A percentile compares a stretch with the other conserved stretches of the same genome.
Evolutionary conservation across 1,140 invertebrate genomes (phyloP).

Genomic region (Drosophila murphyi): DNA sequence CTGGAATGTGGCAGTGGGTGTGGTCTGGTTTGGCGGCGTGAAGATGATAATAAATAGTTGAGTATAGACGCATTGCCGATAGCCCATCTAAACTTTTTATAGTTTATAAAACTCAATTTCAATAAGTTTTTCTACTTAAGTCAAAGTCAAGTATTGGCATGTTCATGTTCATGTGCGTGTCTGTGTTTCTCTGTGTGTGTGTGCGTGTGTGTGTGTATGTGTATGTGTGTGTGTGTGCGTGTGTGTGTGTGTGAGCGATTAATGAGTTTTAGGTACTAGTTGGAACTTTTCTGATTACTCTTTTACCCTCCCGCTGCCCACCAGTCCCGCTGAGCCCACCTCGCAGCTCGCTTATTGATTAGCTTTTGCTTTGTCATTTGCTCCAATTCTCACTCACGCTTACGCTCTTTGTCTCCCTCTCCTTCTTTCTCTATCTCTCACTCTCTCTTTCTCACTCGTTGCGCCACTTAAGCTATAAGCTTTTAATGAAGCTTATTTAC

Average conservation of each 20-base stretch:
- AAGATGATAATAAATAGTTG: background rate
- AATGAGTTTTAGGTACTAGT: constrained; percentile 15
- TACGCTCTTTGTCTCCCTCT: constrained; percentile 7
- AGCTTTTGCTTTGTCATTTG: constrained; percentile 28
- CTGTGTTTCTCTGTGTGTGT: background rate
- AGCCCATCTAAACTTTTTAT: constrained; percentile 19
- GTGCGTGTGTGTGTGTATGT: background rate
- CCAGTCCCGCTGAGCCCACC: background rate
- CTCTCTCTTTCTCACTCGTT: constrained; percentile 2
- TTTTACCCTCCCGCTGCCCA: background rate
- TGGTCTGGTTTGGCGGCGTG: too few species aligned
- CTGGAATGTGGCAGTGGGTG: too few species aligned
- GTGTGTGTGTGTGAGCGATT: constrained; percentile 11
- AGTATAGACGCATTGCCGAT: constrained; percentile 1
- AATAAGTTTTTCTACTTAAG: constrained; percentile 18
- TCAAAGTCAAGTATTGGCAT: constrained; percentile 13
- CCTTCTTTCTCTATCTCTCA: constrained; percentile 3
- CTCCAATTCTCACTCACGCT: constrained; percentile 8
- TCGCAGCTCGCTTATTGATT: constrained; percentile 1
- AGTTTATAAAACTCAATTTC: constrained; percentile 25
- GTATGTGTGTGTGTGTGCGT: background rate
- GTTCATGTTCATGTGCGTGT: background rate
- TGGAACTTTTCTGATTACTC: constrained; percentile 22
- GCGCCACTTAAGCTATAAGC: constrained; percentile 59
- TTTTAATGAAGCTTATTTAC: constrained; percentile 72